A percentile compares a stretch with the other conserved stretches of the same genome.
phyloP scores from a whole-genome alignment of 2,113 vertebrate genomes.

The Notarius quadriscutis region DNA sequence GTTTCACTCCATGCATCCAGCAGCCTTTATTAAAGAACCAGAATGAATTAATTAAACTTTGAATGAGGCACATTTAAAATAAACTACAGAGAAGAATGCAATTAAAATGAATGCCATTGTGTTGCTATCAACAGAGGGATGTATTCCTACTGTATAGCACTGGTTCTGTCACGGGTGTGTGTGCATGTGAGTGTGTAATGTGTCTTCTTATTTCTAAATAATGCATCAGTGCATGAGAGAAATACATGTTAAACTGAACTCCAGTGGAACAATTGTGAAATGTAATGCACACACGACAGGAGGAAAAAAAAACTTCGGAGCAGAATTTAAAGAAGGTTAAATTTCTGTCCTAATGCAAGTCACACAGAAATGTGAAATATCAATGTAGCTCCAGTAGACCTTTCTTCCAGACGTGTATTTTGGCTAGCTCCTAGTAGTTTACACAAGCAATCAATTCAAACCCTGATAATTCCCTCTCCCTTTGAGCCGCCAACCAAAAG shows the following conservation, averaged over 20 bases:
- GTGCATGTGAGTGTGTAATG: slow-evolving; percentile 8
- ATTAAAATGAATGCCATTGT: background rate
- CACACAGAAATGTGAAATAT: background rate
- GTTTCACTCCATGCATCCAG: background rate
- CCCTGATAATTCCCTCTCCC: background rate
- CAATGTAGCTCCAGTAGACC: background rate
- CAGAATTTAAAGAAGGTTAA: background rate
- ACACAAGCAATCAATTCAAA: background rate
- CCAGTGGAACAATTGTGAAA: background rate
- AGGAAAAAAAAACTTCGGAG: background rate
- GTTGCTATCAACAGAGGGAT: background rate
- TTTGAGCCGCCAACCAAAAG: background rate
- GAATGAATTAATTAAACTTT: slow-evolving; percentile 4
- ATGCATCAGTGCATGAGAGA: slow-evolving; percentile 35
- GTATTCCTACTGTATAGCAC: background rate
- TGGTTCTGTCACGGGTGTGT: background rate
- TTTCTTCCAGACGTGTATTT: background rate
- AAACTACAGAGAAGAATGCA: background rate
- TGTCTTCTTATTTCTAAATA: slow-evolving; percentile 40
- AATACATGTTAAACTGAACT: background rate
- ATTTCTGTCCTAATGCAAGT: background rate
- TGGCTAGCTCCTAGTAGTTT: background rate
- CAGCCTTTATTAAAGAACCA: background rate
- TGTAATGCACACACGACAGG: background rate
- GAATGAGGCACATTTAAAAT: slow-evolving; percentile 15